Evolutionary conservation across 2,797 vertebrate genomes (phyloP).

Genomic region (Crocidura indochinensis): DNA sequence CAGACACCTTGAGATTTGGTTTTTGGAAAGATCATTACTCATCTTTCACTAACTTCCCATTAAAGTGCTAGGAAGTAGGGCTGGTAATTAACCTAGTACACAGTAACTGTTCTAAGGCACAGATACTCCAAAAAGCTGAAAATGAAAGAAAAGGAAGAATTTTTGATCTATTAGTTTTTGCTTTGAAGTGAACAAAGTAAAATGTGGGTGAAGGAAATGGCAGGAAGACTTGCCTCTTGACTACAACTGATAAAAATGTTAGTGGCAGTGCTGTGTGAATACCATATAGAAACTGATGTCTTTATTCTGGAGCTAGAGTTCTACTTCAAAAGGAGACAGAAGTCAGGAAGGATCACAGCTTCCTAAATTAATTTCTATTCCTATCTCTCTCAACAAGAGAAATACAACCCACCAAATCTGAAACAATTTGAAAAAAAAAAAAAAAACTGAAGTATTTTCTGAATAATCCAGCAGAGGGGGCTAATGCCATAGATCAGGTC

Average conservation of each 20-base stretch:
- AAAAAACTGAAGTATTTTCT: constrained; percentile 57
- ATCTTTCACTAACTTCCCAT: not conserved
- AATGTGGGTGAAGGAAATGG: not conserved
- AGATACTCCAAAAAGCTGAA: not conserved
- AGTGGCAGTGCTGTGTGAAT: not conserved
- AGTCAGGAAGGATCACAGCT: constrained; percentile 20
- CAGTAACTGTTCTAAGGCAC: not conserved
- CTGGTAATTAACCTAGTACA: not conserved
- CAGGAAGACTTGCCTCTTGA: not conserved
- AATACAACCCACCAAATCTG: not conserved
- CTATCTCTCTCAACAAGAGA: constrained; percentile 39
- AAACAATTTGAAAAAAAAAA: constrained; percentile 51
- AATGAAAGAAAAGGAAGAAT: not conserved
- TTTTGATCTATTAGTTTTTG: not conserved
- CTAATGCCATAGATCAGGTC: constrained; percentile 67
- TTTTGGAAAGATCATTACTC: not conserved
- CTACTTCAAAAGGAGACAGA: constrained; percentile 34
- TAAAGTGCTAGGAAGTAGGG: not conserved
- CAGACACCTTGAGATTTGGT: not conserved
- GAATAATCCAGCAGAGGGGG: constrained; percentile 88
- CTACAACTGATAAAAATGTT: not conserved
- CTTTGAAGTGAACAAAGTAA: not conserved
- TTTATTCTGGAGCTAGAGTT: not conserved
- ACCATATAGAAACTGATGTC: not conserved
- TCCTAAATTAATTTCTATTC: constrained; percentile 51